Base-by-base conservation (phyloP, 1,140 invertebrate genomes). In the Platyura marginata region DNA sequence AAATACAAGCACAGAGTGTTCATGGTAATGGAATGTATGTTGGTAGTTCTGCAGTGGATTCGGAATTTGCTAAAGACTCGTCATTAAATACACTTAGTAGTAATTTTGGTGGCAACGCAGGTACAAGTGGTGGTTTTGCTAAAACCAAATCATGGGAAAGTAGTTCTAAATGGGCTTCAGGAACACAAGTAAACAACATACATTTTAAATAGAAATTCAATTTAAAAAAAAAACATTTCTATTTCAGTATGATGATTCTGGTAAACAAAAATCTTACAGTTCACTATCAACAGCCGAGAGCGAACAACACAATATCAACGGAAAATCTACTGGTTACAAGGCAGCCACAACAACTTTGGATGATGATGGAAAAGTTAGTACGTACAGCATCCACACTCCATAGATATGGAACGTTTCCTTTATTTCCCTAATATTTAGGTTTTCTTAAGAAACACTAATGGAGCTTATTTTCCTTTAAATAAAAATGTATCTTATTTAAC, bases 141-240 rank as follows among this genome's bases (percentile, higher is more conserved):
- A 55, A 56, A 45, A 52, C 51, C 38, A 61, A 61, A 49, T 54
- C 58, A 29, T 61, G 59, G 59, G 56, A 61, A 51, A 61, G 58
- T 37, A 54, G 57, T 32, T 59, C 58, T 32, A 61, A 61, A 47
- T 61, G 59, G 59, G 56, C 59, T 4, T 58, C 55, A 35, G 53
- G 59, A 41, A 56, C 56, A 9, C 48, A 56, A 51, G 58, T 61
- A 40, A n/a, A n/a, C n/a, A n/a, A n/a, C n/a, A n/a, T n/a, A n/a
- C n/a, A n/a, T n/a, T n/a, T n/a, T n/a, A n/a, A n/a, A n/a, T n/a
- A n/a, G n/a, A n/a, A n/a, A n/a, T n/a, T n/a, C n/a, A n/a, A n/a
- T n/a, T n/a, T n/a, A n/a, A n/a, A n/a, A n/a, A n/a, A n/a, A n/a
- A n/a, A n/a, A n/a, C n/a, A n/a, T n/a, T 32, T 33, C 40, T 19